Base-by-base conservation (phyloP, 2,797 vertebrate species). In the Sebastes hopkinsi region DNA sequence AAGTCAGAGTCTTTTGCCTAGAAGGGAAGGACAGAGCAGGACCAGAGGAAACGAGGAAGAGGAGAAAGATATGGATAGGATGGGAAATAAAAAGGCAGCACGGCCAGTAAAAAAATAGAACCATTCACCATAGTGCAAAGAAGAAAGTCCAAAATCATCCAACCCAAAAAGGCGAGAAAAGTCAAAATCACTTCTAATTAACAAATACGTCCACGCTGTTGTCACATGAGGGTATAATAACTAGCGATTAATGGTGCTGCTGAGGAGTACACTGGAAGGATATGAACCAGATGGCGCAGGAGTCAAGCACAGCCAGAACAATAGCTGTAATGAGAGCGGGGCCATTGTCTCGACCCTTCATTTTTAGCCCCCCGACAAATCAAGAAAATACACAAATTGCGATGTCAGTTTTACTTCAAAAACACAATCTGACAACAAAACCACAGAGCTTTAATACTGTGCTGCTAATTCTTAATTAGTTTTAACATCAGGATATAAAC, bases 1-100 rank as follows among this genome's bases (percentile, higher is more conserved):
- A 97, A 93, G 84, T 97, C 97, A 95, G 96, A 97, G 86, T 97
- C 96, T 95, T 96, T 96, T 1, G 96, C 96, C 97, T 97, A 86
- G 91, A 87, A 87, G 73, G 80, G 77, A 77, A 77, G 69, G 73
- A 84, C 4, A 77, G 72, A 81, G 69, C 81, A 72, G 84, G 83
- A 88, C 70, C 75, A 86, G 38, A 87, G 74, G 62, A 81, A 46
- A 87, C 60, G 56, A 67, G 75, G 85, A 81, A 72, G 38, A 72
- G 71, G 77, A 83, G 27, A 76, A 76, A 67, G 72, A 27, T 4
- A 62, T 22, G 75, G 54, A 83, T 1, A 80, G 72, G 67, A 81
- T 10, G 22, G 77, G 25, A 79, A 22, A 77, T 72, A 56, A 77
- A 64, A 82, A 81, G 25, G 54, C 36, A 81, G 68, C 54, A 85